Conservation (phyloP, 2,113 vertebrate genomes). For the Toxotes chatareus region DNA sequence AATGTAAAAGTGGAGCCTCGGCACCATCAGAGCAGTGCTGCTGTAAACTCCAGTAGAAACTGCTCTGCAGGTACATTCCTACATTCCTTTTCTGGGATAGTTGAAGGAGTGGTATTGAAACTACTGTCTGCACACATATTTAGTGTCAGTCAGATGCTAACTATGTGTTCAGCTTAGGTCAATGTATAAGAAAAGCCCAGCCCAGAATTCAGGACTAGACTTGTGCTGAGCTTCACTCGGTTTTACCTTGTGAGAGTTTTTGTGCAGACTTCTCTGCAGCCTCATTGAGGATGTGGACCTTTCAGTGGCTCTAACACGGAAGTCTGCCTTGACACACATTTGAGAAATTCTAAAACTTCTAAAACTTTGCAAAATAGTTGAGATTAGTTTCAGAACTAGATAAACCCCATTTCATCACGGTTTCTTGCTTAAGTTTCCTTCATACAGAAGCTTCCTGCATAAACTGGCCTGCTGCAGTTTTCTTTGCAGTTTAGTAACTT, state of each 20-base stretch:
- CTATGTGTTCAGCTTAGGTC: neutral
- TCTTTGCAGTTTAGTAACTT: slow-evolving; percentile 46
- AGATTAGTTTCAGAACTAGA: neutral
- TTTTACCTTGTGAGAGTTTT: neutral
- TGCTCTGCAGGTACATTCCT: neutral
- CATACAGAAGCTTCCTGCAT: neutral
- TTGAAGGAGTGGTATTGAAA: slow-evolving; percentile 60
- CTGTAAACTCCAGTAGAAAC: neutral
- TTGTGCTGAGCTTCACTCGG: too few species aligned
- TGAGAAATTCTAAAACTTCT: neutral
- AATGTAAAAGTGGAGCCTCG: too few species aligned
- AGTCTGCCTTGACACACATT: neutral
- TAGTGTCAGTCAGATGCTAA: slow-evolving; percentile 13
- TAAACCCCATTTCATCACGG: neutral
- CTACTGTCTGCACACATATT: slow-evolving; percentile 20
- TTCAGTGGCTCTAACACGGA: neutral
- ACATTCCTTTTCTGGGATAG: slow-evolving; percentile 59
- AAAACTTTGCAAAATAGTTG: neutral
- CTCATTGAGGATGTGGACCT: neutral
- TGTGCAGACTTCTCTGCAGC: neutral
- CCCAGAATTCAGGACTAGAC: neutral
- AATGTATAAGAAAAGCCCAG: neutral
- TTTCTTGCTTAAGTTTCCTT: slow-evolving; percentile 1
- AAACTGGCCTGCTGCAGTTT: neutral
- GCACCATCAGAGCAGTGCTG: neutral